Percentiles rank a stretch among this genome's conserved stretches.
phyloP scores from a whole-genome alignment of 2,888 invertebrate species.

The Zaprionus lineosus region DNA sequence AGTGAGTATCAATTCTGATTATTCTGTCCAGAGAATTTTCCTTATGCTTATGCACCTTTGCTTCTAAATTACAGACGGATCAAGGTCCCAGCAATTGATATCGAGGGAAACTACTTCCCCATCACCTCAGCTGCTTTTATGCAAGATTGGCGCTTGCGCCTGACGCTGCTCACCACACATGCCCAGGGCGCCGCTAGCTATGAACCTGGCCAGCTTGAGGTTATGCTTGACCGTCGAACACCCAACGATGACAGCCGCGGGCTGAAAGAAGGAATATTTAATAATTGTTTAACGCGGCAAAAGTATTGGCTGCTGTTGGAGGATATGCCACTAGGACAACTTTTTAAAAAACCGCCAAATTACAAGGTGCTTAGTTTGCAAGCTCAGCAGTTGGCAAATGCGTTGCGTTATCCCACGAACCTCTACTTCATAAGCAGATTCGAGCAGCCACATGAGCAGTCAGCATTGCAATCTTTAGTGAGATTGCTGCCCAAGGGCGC shows the following conservation, averaged over 20 bases:
- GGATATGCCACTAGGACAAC: slow-evolving; percentile 70
- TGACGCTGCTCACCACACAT: slow-evolving; percentile 92
- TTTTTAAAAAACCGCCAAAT: slow-evolving; percentile 53
- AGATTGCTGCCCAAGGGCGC: slow-evolving; percentile 83
- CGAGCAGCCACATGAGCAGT: slow-evolving; percentile 83
- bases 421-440: slow-evolving; percentile 89
- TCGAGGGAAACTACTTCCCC: slow-evolving; percentile 98
- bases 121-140: slow-evolving; percentile 95
- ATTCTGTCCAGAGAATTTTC: not conserved
- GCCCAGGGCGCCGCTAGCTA: slow-evolving; percentile 95
- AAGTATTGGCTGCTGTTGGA: slow-evolving; percentile 95
- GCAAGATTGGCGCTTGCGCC: slow-evolving; percentile 88
- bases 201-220: slow-evolving; percentile 94
- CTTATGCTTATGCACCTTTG: too few relatives aligned
- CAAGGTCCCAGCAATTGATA: slow-evolving; percentile 90
- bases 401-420: slow-evolving; percentile 91
- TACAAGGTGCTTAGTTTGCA: slow-evolving; percentile 87
- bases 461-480: slow-evolving; percentile 84
- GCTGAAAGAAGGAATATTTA: slow-evolving; percentile 96
- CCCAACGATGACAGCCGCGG: slow-evolving; percentile 97
- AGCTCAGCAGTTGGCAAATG: slow-evolving; percentile 89
- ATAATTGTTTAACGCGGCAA: slow-evolving; percentile 91
- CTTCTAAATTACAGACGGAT: slow-evolving; percentile 86
- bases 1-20: slow-evolving; percentile 84
- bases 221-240: slow-evolving; percentile 96